These are phyloP conservation scores for Galagoides demidoff DNA, from an alignment of 2,797 vertebrate species.

Conservation along the genomic window DNA sequence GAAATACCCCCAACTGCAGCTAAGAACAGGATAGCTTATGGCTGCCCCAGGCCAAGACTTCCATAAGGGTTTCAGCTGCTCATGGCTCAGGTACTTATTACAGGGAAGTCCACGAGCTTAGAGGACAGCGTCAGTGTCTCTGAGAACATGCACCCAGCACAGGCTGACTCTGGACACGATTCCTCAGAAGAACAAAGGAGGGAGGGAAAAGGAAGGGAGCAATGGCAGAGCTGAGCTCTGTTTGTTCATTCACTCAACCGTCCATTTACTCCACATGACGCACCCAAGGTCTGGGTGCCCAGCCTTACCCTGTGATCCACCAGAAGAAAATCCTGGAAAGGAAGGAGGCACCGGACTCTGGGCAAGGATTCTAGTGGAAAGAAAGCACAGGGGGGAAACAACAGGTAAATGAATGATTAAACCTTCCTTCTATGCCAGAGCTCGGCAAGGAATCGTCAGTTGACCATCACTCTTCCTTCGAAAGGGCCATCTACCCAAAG, in stretches of 20 bases:
- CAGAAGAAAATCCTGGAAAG: slow-evolving; percentile 97
- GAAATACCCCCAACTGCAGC: not conserved
- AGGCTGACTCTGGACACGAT: not conserved
- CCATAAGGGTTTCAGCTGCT: not conserved
- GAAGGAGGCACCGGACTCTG: slow-evolving; percentile 94
- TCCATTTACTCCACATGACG: too few relatives aligned
- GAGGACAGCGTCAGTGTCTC: accelerated
- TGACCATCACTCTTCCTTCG: too few relatives aligned
- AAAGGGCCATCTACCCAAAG: too few relatives aligned
- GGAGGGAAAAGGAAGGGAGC: accelerated
- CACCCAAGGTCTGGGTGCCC: not conserved
- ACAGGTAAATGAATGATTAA: not conserved
- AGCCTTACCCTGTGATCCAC: slow-evolving; percentile 96
- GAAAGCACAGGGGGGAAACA: slow-evolving; percentile 48
- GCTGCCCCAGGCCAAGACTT: not conserved
- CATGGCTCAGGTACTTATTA: accelerated
- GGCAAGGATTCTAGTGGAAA: slow-evolving; percentile 93
- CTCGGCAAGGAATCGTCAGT: not conserved
- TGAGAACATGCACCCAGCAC: accelerated
- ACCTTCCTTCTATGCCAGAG: accelerated
- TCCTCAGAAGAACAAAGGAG: not conserved
- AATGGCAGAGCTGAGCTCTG: not conserved
- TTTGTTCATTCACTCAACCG: not conserved
- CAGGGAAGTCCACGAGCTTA: accelerated
- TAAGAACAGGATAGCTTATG: not conserved